Percentiles rank a stretch among this genome's conserved stretches.
phyloP scores from a whole-genome alignment of 1,140 invertebrate species.

The Hesperophylax magnus region DNA sequence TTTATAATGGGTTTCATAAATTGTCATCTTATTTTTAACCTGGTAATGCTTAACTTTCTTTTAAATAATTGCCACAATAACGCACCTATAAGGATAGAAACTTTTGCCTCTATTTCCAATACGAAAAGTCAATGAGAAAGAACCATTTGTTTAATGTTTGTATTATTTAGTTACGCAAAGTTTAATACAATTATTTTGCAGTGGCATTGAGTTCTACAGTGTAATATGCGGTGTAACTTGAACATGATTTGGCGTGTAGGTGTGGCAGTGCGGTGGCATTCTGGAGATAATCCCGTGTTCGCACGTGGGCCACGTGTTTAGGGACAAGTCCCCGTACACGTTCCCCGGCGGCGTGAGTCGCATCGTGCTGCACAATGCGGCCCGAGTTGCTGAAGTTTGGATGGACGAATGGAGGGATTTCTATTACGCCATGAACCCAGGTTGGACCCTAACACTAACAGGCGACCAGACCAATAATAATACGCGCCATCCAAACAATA shows the following conservation, averaged over 20 bases:
- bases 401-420: constrained; percentile 99
- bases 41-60: no score
- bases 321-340: constrained; percentile 99
- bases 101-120: no score
- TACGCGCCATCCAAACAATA: background rate
- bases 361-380: constrained; percentile 96
- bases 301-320: constrained; percentile 98
- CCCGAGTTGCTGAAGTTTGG: constrained; percentile 97
- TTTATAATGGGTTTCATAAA: no score
- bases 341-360: constrained; percentile 99
- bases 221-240: constrained; percentile 3
- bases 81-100: no score
- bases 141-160: no score
- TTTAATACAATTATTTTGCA: no score
- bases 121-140: no score
- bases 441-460: constrained; percentile 73
- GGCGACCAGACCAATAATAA: background rate
- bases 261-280: constrained; percentile 97
- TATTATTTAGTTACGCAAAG: no score
- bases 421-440: constrained; percentile 99
- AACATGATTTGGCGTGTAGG: constrained; percentile 73
- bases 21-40: no score
- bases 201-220: background rate
- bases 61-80: no score
- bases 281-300: constrained; percentile 97